These are phyloP conservation scores for Propithecus perrieri DNA, from an alignment of 2,797 vertebrate genomes.

Conservation along the genomic window DNA sequence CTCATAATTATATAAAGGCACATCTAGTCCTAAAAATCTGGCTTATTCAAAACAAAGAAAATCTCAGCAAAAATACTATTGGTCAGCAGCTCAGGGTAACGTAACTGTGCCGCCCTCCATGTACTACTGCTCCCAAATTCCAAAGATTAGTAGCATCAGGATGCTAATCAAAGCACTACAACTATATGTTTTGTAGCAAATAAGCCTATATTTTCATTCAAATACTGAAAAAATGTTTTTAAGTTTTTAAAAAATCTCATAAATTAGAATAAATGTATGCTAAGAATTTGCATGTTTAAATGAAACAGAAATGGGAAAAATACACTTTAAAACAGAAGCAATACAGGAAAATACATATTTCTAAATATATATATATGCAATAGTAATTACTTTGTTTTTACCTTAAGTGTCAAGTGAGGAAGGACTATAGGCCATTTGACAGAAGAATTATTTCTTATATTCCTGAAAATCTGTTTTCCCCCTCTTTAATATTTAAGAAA, in stretches of 20 bases:
- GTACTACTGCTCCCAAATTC: background rate
- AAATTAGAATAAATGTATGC: background rate
- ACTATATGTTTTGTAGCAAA: background rate
- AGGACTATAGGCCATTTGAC: slow-evolving; percentile 62
- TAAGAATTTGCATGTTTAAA: slow-evolving; percentile 9
- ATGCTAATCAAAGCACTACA: background rate
- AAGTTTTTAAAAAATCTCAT: background rate
- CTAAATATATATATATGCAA: background rate
- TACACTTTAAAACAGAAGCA: background rate
- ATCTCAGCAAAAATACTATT: background rate
- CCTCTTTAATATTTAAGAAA: slow-evolving; percentile 75
- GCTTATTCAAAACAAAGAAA: background rate
- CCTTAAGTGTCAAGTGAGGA: slow-evolving; percentile 51
- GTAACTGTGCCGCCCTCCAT: background rate
- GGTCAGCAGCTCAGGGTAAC: background rate
- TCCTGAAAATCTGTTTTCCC: slow-evolving; percentile 67
- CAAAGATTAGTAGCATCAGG: background rate
- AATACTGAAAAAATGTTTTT: background rate
- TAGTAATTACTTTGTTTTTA: slow-evolving; percentile 42
- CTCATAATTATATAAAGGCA: background rate
- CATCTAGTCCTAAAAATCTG: background rate
- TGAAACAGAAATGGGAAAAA: slow-evolving; percentile 36
- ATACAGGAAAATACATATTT: background rate
- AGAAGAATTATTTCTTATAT: slow-evolving; percentile 59
- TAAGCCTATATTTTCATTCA: background rate